phyloP scores from a whole-genome alignment of 2,113 vertebrate species.

The Oreamnos americanus region DNA sequence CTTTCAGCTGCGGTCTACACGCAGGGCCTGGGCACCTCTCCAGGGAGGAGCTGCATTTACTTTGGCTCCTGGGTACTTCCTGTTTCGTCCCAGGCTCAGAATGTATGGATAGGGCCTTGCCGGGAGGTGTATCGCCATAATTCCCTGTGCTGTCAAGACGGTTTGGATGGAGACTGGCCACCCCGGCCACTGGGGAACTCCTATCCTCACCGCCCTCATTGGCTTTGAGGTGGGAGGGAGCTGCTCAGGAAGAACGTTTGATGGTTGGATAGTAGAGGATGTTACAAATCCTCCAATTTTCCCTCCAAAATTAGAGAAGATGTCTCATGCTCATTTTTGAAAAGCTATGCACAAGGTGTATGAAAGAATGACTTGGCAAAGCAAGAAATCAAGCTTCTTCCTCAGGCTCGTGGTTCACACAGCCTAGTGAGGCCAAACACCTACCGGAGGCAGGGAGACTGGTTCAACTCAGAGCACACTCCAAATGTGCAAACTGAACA shows the following conservation, averaged over 20 bases:
- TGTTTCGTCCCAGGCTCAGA: neutral
- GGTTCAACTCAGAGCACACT: neutral
- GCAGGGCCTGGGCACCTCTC: neutral
- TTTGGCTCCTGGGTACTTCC: slow-evolving; percentile 37
- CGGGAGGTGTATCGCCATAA: fast-evolving
- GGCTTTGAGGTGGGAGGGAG: neutral
- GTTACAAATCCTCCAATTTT: neutral
- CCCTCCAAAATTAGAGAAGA: neutral
- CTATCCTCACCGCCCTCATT: neutral
- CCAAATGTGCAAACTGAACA: neutral
- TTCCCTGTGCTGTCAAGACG: neutral
- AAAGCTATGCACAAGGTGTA: neutral
- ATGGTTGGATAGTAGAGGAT: neutral
- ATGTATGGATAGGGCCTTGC: neutral
- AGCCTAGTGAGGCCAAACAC: neutral
- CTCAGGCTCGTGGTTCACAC: neutral
- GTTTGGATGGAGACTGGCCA: neutral
- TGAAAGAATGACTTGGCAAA: neutral
- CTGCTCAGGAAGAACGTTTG: neutral
- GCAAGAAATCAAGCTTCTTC: neutral
- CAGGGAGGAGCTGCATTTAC: slow-evolving; percentile 5
- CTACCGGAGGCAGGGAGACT: fast-evolving
- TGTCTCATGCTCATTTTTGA: neutral
- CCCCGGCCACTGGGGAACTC: fast-evolving
- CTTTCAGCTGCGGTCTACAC: slow-evolving; percentile 13